Evolutionary conservation across 2,888 invertebrate species (phyloP).

Genomic region (Oeneis ivallda): DNA sequence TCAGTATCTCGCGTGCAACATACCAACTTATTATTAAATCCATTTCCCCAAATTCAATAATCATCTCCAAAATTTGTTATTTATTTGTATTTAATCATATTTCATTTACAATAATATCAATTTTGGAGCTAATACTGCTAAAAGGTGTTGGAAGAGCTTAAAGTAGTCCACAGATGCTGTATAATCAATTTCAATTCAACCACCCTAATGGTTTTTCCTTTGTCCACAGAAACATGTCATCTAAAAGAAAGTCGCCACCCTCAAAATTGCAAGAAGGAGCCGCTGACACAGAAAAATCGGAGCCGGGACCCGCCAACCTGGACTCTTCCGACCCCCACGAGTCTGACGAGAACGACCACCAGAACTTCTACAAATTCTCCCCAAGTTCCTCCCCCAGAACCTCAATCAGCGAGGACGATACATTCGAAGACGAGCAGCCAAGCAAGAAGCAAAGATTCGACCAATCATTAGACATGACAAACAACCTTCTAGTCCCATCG

Average conservation of each 20-base stretch:
- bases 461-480: conserved; percentile 82
- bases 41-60: too few species aligned
- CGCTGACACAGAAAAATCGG: conserved; percentile 71
- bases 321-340: conserved; percentile 73
- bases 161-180: too few species aligned
- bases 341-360: conserved; percentile 67
- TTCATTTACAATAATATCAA: too few species aligned
- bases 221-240: conserved; percentile 95
- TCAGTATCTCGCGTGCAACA: too few species aligned
- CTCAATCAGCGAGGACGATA: conserved; percentile 82
- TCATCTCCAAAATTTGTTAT: too few species aligned
- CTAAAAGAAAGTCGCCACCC: conserved; percentile 97
- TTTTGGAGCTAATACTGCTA: too few species aligned
- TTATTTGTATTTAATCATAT: too few species aligned
- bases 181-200: too few species aligned
- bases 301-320: conserved; percentile 78
- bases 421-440: conserved; percentile 83
- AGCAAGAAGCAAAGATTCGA: conserved; percentile 84
- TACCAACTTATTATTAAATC: too few species aligned
- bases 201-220: conserved; percentile 45
- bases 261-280: conserved; percentile 93
- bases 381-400: conserved; percentile 73
- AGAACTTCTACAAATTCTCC: conserved; percentile 75
- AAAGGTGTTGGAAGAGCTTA: too few species aligned
- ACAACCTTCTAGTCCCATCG: conserved; percentile 79